Conservation (phyloP, 2,113 vertebrate genomes). For the Ceuthmochares aereus region DNA sequence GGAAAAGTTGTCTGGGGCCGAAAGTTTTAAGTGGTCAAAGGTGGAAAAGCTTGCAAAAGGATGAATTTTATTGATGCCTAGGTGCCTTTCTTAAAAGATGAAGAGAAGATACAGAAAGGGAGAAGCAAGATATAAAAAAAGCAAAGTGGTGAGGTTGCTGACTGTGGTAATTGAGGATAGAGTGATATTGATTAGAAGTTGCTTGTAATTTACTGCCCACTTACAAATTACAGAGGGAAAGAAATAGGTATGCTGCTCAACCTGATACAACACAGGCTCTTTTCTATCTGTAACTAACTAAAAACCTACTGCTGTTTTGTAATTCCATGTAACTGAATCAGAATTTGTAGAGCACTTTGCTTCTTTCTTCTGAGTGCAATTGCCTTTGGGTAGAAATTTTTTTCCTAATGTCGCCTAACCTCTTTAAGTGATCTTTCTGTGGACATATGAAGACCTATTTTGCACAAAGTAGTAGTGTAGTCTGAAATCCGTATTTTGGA, state of each 20-base stretch:
- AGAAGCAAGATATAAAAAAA: neutral
- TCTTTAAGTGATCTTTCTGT: neutral
- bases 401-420: slow-evolving; percentile 2
- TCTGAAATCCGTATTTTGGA: slow-evolving; percentile 21
- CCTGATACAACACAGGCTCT: neutral
- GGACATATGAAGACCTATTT: neutral
- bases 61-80: neutral
- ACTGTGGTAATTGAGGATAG: neutral
- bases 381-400: neutral
- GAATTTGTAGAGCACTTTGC: neutral
- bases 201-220: neutral
- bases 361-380: neutral
- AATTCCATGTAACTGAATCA: neutral
- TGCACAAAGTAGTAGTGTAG: neutral
- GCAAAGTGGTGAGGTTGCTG: neutral
- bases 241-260: neutral
- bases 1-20: neutral
- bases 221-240: neutral
- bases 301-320: neutral
- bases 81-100: neutral
- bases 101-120: neutral
- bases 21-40: neutral
- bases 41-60: neutral
- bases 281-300: neutral
- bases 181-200: neutral